Evolutionary conservation across 1,140 invertebrate genomes (phyloP), one percentile per base, ranked within the genome.

Genomic region (Eumeta japonica): DNA sequence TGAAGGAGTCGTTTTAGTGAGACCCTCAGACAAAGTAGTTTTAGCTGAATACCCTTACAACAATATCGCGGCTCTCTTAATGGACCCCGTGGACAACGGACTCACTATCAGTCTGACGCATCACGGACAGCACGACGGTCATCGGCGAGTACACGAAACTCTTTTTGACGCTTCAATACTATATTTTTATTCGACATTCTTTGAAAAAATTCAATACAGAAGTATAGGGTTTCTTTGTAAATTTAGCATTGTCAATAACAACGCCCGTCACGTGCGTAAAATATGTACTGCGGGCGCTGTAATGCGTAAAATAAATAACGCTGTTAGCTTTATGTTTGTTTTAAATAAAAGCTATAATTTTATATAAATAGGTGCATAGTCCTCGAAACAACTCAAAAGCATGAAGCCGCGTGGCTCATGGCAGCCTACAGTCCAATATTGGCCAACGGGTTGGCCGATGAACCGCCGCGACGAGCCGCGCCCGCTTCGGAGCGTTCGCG

Each of bases 351-450:
- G n/a, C n/a, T n/a, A n/a, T n/a, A n/a, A n/a, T n/a, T n/a, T n/a
- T n/a, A n/a, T n/a, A n/a, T n/a, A n/a, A n/a, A n/a, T n/a, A 90
- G 91, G 51, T 95, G 92, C 73, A 94, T 94, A 65, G 92, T 96
- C 10, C 94, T 97, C 59, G 93, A 96, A 66, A 94, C 92, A 1
- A 62, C 79, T 9, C 88, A 92, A 54, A 95, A 95, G 62, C 81
- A 85, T 46, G 92, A 95, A 76, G 93, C 95, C 40, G 93, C 92
- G 3, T 90, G 90, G 56, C 72, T 97, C 14, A 93, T 96, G 49
- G 89, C 92, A 2, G 92, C 91, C 27, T 97, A 97, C 62, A 93
- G 85, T 52, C 91, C 92, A 0, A 74, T 82, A 9, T 76, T 95
- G 27, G 89, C 89, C 3, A 85, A 84, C 18, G 93, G 92, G 83